Percentiles rank a stretch among this genome's conserved stretches.
phyloP scores from a whole-genome alignment of 2,888 invertebrate genomes.

The Andrena chrysosceles region DNA sequence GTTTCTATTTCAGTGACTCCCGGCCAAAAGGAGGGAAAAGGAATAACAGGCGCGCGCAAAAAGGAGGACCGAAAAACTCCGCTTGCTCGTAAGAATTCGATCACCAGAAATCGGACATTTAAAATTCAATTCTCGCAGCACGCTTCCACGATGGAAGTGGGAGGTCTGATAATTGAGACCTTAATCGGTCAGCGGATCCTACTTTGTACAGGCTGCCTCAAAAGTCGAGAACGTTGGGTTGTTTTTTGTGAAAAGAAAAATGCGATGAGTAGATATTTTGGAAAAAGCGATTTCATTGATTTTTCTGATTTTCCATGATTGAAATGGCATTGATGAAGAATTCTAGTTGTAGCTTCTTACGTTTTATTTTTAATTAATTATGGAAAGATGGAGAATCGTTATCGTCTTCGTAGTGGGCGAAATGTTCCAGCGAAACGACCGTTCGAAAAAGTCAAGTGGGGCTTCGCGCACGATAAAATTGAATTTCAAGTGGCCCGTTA shows the following conservation, averaged over 20 bases:
- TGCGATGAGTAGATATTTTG: background rate
- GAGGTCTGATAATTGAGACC: constrained; percentile 13
- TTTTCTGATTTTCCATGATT: too few species aligned
- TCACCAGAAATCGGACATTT: background rate
- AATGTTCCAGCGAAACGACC: constrained; percentile 39
- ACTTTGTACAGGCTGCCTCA: background rate
- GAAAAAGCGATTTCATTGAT: background rate
- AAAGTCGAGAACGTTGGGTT: background rate
- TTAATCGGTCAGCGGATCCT: background rate
- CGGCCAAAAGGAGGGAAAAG: constrained; percentile 1
- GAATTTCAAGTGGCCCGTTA: constrained; percentile 32
- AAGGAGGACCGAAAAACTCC: background rate
- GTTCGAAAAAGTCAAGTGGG: constrained; percentile 18
- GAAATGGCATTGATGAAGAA: too few species aligned
- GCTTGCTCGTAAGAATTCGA: constrained; percentile 26
- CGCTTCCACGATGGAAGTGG: background rate
- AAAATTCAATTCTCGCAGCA: constrained; percentile 18
- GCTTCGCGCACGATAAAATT: constrained; percentile 40
- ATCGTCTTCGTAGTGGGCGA: background rate
- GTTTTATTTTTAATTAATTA: too few species aligned
- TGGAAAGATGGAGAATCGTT: too few species aligned
- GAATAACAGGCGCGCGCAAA: constrained; percentile 1
- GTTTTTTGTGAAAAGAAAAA: background rate
- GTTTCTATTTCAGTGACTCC: constrained; percentile 40
- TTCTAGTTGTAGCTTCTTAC: too few species aligned